Conservation (phyloP, 2,797 vertebrate species). For the Pelodytes ibericus region DNA sequence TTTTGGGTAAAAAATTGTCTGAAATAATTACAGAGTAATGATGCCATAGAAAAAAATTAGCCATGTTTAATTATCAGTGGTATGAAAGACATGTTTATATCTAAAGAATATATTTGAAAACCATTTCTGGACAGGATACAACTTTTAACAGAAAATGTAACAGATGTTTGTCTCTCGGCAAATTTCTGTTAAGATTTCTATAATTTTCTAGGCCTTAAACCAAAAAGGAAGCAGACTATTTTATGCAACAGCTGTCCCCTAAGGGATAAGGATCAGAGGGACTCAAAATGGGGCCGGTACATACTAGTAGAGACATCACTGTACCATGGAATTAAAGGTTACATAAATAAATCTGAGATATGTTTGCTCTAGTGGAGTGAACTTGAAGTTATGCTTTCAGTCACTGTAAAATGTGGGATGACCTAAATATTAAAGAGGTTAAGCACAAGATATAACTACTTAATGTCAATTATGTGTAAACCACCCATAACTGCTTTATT, state of each 20-base stretch:
- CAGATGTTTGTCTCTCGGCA: slow-evolving; percentile 59
- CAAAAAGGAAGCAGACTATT: slow-evolving; percentile 57
- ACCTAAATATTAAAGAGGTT: slow-evolving; percentile 10
- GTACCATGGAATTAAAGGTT: background rate
- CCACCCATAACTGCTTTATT: background rate
- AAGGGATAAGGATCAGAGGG: slow-evolving; percentile 59
- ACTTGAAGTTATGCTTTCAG: background rate
- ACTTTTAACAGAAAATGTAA: slow-evolving; percentile 48
- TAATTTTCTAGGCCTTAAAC: slow-evolving; percentile 55
- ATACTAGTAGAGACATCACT: slow-evolving; percentile 57
- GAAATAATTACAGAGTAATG: too few relatives aligned
- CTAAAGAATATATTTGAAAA: slow-evolving; percentile 15
- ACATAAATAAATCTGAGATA: background rate
- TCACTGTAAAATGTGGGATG: background rate
- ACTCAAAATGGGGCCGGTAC: slow-evolving; percentile 51
- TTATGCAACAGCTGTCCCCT: slow-evolving; percentile 61
- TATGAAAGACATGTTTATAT: background rate
- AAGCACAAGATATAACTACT: background rate
- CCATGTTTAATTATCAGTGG: background rate
- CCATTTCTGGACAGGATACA: background rate
- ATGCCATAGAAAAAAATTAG: too few relatives aligned
- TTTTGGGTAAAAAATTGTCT: too few relatives aligned
- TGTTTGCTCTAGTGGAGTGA: slow-evolving; percentile 1
- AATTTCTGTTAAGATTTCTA: slow-evolving; percentile 55
- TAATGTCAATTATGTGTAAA: slow-evolving; percentile 8